phyloP scores from a whole-genome alignment of 2,888 invertebrate genomes.

The Acronicta psi region DNA sequence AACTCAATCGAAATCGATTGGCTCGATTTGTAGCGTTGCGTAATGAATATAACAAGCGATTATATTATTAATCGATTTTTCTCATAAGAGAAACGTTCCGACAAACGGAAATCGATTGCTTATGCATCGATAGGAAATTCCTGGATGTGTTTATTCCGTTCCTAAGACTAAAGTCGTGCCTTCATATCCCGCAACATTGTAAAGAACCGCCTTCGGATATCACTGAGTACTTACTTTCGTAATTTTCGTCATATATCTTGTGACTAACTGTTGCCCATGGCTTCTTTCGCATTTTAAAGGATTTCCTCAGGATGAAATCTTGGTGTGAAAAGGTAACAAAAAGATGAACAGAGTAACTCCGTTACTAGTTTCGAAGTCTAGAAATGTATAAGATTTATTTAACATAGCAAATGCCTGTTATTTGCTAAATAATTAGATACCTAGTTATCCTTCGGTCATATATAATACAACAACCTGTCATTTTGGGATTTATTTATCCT shows the following conservation, averaged over 20 bases:
- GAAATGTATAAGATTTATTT: neutral
- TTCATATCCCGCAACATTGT: constrained; percentile 30
- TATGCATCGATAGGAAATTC: constrained; percentile 9
- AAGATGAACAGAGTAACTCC: no score
- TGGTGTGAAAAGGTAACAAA: no score
- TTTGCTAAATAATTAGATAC: no score
- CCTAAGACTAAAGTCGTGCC: constrained; percentile 13
- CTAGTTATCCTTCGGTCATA: no score
- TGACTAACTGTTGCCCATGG: no score
- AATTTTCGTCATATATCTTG: constrained; percentile 6
- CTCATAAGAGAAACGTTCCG: neutral
- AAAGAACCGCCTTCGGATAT: constrained; percentile 18
- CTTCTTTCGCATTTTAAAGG: no score
- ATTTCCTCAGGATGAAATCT: no score
- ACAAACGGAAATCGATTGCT: constrained; percentile 10
- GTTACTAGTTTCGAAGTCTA: neutral
- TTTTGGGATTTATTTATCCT: no score
- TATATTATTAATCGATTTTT: neutral
- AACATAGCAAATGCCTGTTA: no score
- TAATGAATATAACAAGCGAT: no score
- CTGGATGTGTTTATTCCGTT: constrained; percentile 14
- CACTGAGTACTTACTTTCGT: neutral
- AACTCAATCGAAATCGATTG: neutral
- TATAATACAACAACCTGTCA: no score
- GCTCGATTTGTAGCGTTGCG: no score